phyloP scores from a whole-genome alignment of 2,113 vertebrate species.

The Accipiter virgatus region DNA sequence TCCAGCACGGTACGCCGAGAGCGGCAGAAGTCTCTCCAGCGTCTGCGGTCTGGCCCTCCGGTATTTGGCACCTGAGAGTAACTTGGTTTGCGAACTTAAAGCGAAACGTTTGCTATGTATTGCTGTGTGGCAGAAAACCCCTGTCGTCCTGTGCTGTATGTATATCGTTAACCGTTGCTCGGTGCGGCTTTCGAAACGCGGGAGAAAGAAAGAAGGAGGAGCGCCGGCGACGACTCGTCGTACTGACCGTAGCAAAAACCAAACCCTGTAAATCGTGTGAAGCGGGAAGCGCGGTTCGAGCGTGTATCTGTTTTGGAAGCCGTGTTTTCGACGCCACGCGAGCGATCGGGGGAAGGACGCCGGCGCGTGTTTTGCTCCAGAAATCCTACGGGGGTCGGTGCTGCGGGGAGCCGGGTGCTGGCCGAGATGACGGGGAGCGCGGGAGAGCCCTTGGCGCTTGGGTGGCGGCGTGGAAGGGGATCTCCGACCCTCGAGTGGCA shows the following conservation, averaged over 20 bases:
- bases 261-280: background rate
- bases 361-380: constrained; percentile 35
- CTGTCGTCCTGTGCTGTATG: background rate
- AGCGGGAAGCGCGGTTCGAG: background rate
- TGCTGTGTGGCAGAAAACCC: background rate
- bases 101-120: background rate
- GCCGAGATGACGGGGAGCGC: background rate
- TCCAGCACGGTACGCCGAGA: rapidly evolving
- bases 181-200: background rate
- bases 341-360: background rate
- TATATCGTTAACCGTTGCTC: background rate
- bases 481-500: background rate
- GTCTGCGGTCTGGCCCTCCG: background rate
- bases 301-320: background rate
- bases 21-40: background rate
- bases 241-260: background rate
- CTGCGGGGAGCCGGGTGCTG: background rate
- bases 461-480: background rate
- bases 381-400: constrained; percentile 25
- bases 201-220: background rate
- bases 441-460: background rate
- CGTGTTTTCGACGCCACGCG: background rate
- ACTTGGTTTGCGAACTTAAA: background rate
- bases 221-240: background rate
- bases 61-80: background rate